phyloP scores from a whole-genome alignment of 2,888 invertebrate genomes.

The Gastracanthus pulcherrimus region DNA sequence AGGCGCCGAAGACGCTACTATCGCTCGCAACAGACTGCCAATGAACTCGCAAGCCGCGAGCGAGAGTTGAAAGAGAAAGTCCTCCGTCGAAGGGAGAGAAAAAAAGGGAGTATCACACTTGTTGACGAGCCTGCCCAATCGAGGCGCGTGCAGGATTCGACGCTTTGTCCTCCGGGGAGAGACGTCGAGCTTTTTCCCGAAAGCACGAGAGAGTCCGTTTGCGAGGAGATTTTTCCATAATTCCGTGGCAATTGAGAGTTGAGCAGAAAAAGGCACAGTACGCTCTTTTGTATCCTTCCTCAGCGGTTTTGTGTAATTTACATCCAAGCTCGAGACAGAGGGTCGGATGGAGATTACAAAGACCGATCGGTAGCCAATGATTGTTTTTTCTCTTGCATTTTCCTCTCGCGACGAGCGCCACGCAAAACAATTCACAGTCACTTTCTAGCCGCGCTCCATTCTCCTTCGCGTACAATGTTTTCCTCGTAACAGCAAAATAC shows the following conservation, averaged over 20 bases:
- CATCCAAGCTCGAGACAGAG: constrained; percentile 24
- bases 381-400: constrained; percentile 52
- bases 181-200: constrained; percentile 13
- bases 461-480: constrained; percentile 36
- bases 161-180: constrained; percentile 16
- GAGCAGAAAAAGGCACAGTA: not conserved
- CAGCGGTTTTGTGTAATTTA: constrained; percentile 41
- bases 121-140: constrained; percentile 1
- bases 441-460: not conserved
- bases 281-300: not conserved
- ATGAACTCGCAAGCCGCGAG: constrained; percentile 48
- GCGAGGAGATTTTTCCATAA: too few relatives aligned
- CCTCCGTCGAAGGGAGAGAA: constrained; percentile 20
- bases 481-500: constrained; percentile 50
- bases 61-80: constrained; percentile 27
- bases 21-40: constrained; percentile 56
- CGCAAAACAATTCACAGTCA: constrained; percentile 5
- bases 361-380: constrained; percentile 11
- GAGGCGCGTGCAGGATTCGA: constrained; percentile 12
- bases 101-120: constrained; percentile 20
- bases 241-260: too few relatives aligned
- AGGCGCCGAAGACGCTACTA: constrained; percentile 47
- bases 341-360: constrained; percentile 42
- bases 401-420: constrained; percentile 1
- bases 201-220: not conserved